A percentile compares a stretch with the other conserved stretches of the same genome.
Conservation (phyloP, 2,888 invertebrate genomes). For the Auanema freiburgensis region DNA sequence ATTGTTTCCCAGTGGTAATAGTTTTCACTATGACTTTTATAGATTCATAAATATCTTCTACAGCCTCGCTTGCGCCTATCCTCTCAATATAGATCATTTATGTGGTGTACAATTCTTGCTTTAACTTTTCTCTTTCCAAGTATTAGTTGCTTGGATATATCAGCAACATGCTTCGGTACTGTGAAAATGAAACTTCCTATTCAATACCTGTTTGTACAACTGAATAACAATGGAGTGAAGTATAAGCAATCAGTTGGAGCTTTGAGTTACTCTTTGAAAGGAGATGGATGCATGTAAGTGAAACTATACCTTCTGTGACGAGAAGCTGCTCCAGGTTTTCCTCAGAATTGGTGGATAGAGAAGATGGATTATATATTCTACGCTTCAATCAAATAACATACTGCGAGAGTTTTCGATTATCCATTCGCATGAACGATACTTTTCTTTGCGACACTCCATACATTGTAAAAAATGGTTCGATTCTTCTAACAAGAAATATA, state of each 20-base stretch:
- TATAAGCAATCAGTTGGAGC: constrained; percentile 1
- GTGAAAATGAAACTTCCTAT: constrained; percentile 10
- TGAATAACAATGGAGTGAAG: constrained; percentile 8
- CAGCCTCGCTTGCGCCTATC: no score
- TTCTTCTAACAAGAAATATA: no score
- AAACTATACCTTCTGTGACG: neutral
- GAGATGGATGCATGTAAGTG: neutral
- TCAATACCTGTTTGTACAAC: constrained; percentile 11
- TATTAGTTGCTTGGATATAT: no score
- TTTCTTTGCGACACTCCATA: constrained; percentile 4
- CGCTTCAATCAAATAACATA: neutral
- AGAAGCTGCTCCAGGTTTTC: neutral
- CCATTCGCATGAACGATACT: neutral
- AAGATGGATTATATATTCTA: constrained; percentile 12
- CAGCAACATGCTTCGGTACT: constrained; percentile 17
- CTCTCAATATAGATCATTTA: neutral
- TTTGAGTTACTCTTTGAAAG: neutral
- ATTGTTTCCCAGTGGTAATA: no score
- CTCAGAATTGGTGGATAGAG: constrained; percentile 7
- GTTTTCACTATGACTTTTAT: no score
- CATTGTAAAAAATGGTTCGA: no score
- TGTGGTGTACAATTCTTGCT: neutral
- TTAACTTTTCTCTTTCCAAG: no score
- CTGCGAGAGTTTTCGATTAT: neutral
- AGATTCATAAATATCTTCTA: no score